Evolutionary conservation across 2,113 vertebrate species (phyloP).

Genomic region (Zapus hudsonius): DNA sequence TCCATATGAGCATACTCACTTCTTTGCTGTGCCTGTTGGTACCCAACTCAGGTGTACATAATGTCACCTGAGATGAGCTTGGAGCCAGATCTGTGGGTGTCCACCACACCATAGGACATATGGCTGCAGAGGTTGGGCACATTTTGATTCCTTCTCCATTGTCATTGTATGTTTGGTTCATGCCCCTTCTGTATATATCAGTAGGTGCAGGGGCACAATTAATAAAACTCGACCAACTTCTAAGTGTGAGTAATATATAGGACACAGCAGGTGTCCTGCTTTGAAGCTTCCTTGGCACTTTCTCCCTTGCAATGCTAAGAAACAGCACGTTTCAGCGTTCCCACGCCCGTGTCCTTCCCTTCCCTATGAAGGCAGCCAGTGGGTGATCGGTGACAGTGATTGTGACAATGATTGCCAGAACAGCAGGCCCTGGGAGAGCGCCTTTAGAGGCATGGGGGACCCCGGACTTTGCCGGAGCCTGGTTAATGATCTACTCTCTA

Average conservation of each 20-base stretch:
- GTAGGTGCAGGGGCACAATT: neutral
- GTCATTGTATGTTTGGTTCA: neutral
- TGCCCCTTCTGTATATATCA: neutral
- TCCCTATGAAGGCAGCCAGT: fast-evolving
- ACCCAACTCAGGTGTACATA: fast-evolving
- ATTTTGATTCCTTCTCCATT: neutral
- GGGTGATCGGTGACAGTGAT: neutral
- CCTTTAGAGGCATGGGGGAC: neutral
- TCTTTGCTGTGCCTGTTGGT: too few species aligned
- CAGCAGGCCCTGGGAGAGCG: neutral
- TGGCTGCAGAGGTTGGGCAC: fast-evolving
- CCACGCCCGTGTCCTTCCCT: neutral
- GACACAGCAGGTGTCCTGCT: too few species aligned
- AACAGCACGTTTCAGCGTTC: neutral
- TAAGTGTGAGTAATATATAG: neutral
- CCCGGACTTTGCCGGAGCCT: neutral
- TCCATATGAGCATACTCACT: fast-evolving
- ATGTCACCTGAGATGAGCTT: neutral
- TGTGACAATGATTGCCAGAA: neutral
- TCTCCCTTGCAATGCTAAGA: neutral
- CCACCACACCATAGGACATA: neutral
- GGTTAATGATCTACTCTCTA: conserved; percentile 3
- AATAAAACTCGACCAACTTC: neutral
- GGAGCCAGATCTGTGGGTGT: fast-evolving
- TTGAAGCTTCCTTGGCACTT: neutral